These are phyloP conservation scores for Stenoptilia bipunctidactyla DNA, from an alignment of 2,888 invertebrate genomes.

Conservation along the genomic window DNA sequence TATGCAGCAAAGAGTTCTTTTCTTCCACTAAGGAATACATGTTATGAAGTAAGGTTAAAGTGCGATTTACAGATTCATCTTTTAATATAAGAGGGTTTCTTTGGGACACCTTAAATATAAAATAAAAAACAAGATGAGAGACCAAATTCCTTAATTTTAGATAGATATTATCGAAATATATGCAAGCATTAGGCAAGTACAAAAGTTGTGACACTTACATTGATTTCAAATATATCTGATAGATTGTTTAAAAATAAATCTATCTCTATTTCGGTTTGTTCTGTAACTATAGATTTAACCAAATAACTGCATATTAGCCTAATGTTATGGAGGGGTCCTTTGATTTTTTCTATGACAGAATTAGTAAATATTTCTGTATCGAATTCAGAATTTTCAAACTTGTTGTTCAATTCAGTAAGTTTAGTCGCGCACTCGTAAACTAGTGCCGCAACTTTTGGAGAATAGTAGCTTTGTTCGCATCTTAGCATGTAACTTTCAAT, in stretches of 20 bases:
- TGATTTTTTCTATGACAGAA: slow-evolving; percentile 32
- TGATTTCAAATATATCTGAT: slow-evolving; percentile 40
- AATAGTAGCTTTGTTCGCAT: slow-evolving; percentile 42
- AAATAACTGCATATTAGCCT: slow-evolving; percentile 50
- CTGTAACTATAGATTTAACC: slow-evolving; percentile 25
- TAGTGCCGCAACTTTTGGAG: slow-evolving; percentile 41
- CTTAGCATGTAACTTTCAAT: slow-evolving; percentile 45
- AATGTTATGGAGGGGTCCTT: slow-evolving; percentile 35
- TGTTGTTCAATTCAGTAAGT: slow-evolving; percentile 29
- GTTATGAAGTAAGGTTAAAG: slow-evolving; percentile 69
- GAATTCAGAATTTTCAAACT: slow-evolving; percentile 22
- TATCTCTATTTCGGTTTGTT: slow-evolving; percentile 26
- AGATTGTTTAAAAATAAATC: slow-evolving; percentile 27
- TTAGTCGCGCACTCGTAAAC: slow-evolving; percentile 52
- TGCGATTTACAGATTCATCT: slow-evolving; percentile 73
- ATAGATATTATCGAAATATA: too few species aligned
- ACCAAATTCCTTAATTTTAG: too few species aligned
- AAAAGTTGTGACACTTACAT: slow-evolving; percentile 35
- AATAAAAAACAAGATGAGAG: too few species aligned
- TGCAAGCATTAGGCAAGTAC: too few species aligned
- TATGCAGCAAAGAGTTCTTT: slow-evolving; percentile 60
- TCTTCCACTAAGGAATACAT: slow-evolving; percentile 63
- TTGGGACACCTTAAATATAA: slow-evolving; percentile 46
- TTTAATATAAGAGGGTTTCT: slow-evolving; percentile 45
- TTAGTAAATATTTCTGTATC: slow-evolving; percentile 29